These are phyloP conservation scores for Ceyx cyanopectus DNA, from an alignment of 2,113 vertebrate genomes.

Conservation along the genomic window DNA sequence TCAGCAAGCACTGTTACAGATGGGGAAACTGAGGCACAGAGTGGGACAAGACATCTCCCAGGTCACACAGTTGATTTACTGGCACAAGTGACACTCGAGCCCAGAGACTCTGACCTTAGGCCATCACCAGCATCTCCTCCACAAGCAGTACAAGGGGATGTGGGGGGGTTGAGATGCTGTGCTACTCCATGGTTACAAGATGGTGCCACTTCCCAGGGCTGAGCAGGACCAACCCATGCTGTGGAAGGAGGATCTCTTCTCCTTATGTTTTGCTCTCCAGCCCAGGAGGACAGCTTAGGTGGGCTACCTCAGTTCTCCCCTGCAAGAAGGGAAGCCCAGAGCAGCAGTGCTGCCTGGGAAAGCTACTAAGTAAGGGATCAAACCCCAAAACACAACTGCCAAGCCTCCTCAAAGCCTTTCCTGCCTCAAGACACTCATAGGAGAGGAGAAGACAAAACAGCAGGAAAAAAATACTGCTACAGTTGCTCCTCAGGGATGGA, in stretches of 20 bases:
- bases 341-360: accelerated
- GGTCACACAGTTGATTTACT: not conserved
- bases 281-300: accelerated
- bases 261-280: accelerated
- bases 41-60: no score
- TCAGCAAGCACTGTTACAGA: not conserved
- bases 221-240: accelerated
- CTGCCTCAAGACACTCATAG: accelerated
- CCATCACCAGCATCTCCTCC: not conserved
- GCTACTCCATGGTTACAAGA: not conserved
- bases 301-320: not conserved
- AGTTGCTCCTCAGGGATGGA: not conserved
- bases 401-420: accelerated
- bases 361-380: not conserved
- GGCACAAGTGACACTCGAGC: not conserved
- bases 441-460: not conserved
- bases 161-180: accelerated
- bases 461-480: not conserved
- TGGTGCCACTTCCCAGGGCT: accelerated
- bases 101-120: not conserved
- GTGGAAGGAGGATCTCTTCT: not conserved
- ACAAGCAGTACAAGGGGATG: accelerated
- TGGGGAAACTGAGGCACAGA: not conserved
- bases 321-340: not conserved
- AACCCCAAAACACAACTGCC: not conserved